Evolutionary conservation across 2,797 vertebrate genomes (phyloP).

Genomic region (Sebastolobus alascanus): DNA sequence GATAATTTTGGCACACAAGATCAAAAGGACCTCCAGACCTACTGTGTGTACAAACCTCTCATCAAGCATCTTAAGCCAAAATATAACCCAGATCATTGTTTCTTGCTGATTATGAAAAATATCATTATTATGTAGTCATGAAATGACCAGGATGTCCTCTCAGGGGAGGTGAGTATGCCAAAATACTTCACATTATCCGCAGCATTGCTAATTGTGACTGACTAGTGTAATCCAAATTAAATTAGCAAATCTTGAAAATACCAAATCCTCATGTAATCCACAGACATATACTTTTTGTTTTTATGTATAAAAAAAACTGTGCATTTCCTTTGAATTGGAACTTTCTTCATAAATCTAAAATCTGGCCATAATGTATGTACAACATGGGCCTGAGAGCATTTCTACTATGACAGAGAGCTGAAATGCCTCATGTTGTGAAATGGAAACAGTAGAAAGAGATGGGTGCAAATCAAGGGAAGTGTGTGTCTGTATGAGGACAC

Average conservation of each 20-base stretch:
- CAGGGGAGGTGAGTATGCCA: background rate
- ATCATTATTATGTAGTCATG: background rate
- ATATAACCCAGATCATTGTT: background rate
- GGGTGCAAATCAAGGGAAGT: background rate
- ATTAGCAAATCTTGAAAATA: background rate
- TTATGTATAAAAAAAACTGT: background rate
- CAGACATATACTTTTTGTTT: background rate
- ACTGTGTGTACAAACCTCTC: background rate
- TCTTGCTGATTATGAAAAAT: background rate
- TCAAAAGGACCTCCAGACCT: background rate
- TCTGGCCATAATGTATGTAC: background rate
- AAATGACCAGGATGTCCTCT: background rate
- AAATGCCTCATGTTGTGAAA: slow-evolving; percentile 13
- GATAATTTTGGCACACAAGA: too few relatives aligned
- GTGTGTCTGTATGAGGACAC: background rate
- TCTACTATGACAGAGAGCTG: background rate
- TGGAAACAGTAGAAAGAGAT: slow-evolving; percentile 1
- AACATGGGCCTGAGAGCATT: background rate
- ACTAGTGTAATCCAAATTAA: too few relatives aligned
- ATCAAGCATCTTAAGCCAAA: background rate
- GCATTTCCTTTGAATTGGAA: background rate
- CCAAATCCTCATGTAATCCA: rapidly evolving
- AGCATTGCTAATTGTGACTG: background rate
- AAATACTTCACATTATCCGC: background rate
- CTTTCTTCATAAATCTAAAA: background rate